Conservation (phyloP, 2,797 vertebrate genomes). For the Gila robusta region DNA sequence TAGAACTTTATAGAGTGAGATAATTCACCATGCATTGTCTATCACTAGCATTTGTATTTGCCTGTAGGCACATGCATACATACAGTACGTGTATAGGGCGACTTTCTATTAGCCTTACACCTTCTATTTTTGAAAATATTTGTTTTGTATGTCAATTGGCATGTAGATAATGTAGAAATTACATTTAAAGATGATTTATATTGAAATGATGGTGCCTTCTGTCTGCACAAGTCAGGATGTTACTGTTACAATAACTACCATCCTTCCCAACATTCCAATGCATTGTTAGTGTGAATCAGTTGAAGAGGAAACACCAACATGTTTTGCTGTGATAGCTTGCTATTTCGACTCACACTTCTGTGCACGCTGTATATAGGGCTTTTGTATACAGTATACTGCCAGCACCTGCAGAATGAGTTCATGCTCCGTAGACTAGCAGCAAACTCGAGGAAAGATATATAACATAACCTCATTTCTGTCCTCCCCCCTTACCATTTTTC, state of each 20-base stretch:
- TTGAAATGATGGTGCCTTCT: neutral
- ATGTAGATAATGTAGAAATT: neutral
- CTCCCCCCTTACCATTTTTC: slow-evolving; percentile 41
- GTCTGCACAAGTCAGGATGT: too few species aligned
- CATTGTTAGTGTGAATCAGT: neutral
- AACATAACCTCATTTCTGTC: slow-evolving; percentile 47
- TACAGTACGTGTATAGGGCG: neutral
- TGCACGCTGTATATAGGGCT: slow-evolving; percentile 20
- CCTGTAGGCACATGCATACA: neutral
- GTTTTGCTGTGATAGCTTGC: neutral
- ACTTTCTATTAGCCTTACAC: neutral
- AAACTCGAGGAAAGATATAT: slow-evolving; percentile 57
- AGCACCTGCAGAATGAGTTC: slow-evolving; percentile 57
- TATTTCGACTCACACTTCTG: slow-evolving; percentile 13
- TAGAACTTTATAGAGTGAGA: too few species aligned
- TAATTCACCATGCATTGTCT: slow-evolving; percentile 12
- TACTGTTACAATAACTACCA: neutral
- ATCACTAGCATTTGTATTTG: neutral
- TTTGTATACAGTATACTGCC: slow-evolving; percentile 26
- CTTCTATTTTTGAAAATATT: neutral
- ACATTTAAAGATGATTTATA: neutral
- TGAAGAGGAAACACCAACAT: neutral
- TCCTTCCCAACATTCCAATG: neutral
- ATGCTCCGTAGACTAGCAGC: slow-evolving; percentile 42
- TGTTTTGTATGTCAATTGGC: neutral